Percentiles rank a stretch among this genome's conserved stretches.
phyloP scores from a whole-genome alignment of 2,797 vertebrate genomes.

The Cossypha polioptera region DNA sequence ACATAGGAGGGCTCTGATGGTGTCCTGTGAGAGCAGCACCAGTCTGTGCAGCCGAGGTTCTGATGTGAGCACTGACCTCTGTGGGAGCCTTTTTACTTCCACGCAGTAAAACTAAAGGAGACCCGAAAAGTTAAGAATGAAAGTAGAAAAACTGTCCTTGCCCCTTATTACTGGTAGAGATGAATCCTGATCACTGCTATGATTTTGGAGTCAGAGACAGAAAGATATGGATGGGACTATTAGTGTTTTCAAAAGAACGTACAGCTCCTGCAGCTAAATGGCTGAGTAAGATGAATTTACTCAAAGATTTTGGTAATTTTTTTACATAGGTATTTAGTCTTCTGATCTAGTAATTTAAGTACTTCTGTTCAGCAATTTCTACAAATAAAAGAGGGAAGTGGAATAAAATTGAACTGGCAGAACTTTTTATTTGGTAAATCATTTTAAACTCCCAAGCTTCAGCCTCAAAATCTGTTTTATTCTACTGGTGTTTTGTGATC shows the following conservation, averaged over 20 bases:
- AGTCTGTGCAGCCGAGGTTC: background rate
- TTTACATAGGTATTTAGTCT: background rate
- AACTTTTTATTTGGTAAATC: background rate
- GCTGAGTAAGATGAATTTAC: background rate
- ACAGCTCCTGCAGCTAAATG: background rate
- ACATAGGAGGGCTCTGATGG: fast-evolving
- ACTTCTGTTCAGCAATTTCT: background rate
- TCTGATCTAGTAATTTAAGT: background rate
- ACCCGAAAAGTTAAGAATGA: background rate
- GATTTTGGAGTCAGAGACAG: background rate
- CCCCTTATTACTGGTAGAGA: background rate
- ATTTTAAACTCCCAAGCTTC: background rate
- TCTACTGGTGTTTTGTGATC: background rate
- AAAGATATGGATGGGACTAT: background rate
- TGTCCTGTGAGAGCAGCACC: background rate
- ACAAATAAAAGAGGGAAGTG: background rate
- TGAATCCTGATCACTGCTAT: background rate
- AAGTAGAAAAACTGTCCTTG: background rate
- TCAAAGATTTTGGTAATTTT: background rate
- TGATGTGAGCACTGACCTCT: background rate
- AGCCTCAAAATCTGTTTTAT: background rate
- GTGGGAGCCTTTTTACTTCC: background rate
- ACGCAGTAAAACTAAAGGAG: background rate
- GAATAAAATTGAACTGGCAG: background rate
- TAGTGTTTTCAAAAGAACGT: background rate